phyloP scores from a whole-genome alignment of 1,140 invertebrate genomes.

The Drosophila orena region DNA sequence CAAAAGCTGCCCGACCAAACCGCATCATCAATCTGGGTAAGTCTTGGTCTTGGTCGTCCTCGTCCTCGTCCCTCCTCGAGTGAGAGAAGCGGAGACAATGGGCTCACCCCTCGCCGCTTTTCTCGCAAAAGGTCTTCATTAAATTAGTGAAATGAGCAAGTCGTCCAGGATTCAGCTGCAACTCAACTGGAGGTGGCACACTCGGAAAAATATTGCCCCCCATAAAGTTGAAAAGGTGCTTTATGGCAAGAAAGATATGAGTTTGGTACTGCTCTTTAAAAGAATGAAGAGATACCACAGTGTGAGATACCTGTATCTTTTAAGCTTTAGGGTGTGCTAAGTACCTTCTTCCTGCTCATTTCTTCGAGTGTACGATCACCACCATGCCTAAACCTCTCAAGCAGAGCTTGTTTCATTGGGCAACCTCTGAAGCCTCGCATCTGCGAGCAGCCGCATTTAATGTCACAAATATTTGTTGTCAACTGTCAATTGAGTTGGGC shows the following conservation, averaged over 20 bases:
- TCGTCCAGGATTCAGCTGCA: conserved; percentile 48
- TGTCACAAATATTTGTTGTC: conserved; percentile 82
- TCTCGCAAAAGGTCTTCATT: conserved; percentile 78
- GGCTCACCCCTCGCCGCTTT: conserved; percentile 36
- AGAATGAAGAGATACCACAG: not conserved
- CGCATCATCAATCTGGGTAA: conserved; percentile 70
- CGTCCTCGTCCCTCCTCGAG: conserved; percentile 25
- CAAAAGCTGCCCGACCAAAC: conserved; percentile 34
- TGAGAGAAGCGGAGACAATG: conserved; percentile 61
- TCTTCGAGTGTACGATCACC: not conserved
- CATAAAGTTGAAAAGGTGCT: not conserved
- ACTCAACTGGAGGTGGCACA: conserved; percentile 6
- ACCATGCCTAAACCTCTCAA: conserved; percentile 4
- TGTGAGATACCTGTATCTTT: no score
- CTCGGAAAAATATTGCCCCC: conserved; percentile 6
- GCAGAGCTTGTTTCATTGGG: conserved; percentile 20
- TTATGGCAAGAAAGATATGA: not conserved
- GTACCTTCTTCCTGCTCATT: not conserved
- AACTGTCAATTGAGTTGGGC: conserved; percentile 60
- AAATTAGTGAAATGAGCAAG: conserved; percentile 82
- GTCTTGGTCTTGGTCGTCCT: conserved; percentile 30
- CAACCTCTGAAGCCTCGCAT: conserved; percentile 8
- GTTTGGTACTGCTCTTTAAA: not conserved
- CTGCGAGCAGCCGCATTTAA: conserved; percentile 57
- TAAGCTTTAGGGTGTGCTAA: not conserved